Percentiles rank a stretch among this genome's conserved stretches.
These are phyloP conservation scores for Spatula clypeata DNA, from an alignment of 2,797 vertebrate species.

Conservation along the genomic window DNA sequence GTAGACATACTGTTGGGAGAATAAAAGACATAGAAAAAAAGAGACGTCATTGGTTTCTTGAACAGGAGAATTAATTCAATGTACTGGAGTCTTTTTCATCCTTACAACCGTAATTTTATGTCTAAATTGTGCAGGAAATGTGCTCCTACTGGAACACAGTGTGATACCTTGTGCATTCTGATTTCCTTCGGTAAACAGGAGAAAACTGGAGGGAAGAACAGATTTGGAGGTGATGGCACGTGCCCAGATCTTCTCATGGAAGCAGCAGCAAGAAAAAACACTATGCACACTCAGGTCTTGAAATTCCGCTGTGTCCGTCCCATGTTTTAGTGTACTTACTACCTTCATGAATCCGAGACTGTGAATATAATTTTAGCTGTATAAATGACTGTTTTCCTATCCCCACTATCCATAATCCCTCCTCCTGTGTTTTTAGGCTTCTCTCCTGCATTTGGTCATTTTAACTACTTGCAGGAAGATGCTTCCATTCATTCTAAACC, in stretches of 20 bases:
- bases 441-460: not conserved
- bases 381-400: not conserved
- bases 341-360: not conserved
- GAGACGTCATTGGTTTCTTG: not conserved
- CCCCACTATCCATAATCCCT: not conserved
- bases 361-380: not conserved
- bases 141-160: not conserved
- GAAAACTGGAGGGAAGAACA: not conserved
- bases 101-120: not conserved
- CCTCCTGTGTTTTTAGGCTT: not conserved
- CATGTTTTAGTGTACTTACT: not conserved
- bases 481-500: not conserved
- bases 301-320: not conserved
- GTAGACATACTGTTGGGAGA: not conserved
- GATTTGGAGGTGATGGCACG: not conserved
- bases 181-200: not conserved
- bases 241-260: not conserved
- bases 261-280: not conserved
- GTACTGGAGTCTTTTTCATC: not conserved
- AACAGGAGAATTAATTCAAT: not conserved
- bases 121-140: not conserved
- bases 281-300: not conserved
- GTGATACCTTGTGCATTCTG: not conserved
- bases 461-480: not conserved
- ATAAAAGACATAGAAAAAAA: not conserved